A percentile compares a stretch with the other conserved stretches of the same genome.
Evolutionary conservation across 2,113 vertebrate genomes (phyloP).

Genomic region (Proterorhinus semilunaris): DNA sequence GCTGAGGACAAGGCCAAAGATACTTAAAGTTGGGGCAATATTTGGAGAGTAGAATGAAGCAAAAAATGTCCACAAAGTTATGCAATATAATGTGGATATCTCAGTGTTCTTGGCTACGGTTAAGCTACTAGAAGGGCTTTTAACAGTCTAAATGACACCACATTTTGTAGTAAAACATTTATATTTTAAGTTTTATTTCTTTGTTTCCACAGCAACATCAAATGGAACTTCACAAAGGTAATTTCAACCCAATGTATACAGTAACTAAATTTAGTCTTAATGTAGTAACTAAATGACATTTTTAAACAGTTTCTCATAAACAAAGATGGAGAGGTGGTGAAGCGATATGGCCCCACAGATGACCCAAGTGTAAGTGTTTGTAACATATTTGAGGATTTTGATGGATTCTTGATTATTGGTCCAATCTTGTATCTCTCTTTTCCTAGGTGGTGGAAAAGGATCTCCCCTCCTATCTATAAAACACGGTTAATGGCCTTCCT

Average conservation of each 20-base stretch:
- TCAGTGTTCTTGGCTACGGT: too few species aligned
- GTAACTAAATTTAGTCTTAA: not conserved
- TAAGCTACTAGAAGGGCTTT: too few species aligned
- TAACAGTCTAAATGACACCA: too few species aligned
- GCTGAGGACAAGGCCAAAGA: too few species aligned
- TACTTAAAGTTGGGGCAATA: too few species aligned
- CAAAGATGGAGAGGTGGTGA: slow-evolving; percentile 86
- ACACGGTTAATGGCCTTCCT: not conserved
- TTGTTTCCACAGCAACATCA: slow-evolving; percentile 83
- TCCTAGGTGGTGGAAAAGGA: slow-evolving; percentile 90
- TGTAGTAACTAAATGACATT: not conserved
- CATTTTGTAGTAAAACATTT: too few species aligned
- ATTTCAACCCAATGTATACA: slow-evolving; percentile 1
- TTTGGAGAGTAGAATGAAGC: too few species aligned
- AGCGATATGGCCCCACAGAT: slow-evolving; percentile 90
- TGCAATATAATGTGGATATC: too few species aligned
- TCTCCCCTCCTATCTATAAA: slow-evolving; percentile 83
- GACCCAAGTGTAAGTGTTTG: slow-evolving; percentile 85
- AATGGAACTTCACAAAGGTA: slow-evolving; percentile 99
- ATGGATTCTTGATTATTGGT: too few species aligned
- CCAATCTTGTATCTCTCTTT: not conserved
- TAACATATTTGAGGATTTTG: not conserved
- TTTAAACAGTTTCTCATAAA: slow-evolving; percentile 88
- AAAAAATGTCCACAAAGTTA: too few species aligned
- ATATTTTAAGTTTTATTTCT: slow-evolving; percentile 1